A percentile compares a stretch with the other conserved stretches of the same genome.
These are phyloP conservation scores for Sterrhoptilus dennistouni DNA, from an alignment of 2,113 vertebrate species.

Conservation along the genomic window DNA sequence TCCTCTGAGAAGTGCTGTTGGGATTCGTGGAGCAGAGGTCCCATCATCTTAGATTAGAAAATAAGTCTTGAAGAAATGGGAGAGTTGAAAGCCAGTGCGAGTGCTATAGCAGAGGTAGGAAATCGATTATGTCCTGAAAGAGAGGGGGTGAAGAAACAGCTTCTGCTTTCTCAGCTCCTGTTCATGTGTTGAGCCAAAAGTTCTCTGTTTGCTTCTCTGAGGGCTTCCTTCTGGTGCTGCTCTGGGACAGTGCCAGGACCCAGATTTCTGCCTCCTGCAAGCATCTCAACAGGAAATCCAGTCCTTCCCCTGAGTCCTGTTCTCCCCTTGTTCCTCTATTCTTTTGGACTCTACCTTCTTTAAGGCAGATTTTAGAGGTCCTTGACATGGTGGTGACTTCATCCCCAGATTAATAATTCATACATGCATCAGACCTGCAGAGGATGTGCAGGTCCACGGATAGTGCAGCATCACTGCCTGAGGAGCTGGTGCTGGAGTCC, in stretches of 20 bases:
- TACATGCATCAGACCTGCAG: neutral
- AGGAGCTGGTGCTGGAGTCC: neutral
- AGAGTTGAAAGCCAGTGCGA: conserved; percentile 11
- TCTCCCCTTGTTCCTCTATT: neutral
- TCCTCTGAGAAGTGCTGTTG: conserved; percentile 23
- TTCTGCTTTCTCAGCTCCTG: conserved; percentile 30
- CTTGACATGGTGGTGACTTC: conserved; percentile 42
- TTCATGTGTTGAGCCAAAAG: neutral
- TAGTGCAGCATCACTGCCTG: neutral
- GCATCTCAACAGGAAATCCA: neutral
- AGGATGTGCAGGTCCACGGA: neutral
- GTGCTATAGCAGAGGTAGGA: neutral
- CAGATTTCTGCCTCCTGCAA: neutral
- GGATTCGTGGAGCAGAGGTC: conserved; percentile 46
- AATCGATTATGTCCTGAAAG: conserved; percentile 13
- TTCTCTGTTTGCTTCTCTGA: neutral
- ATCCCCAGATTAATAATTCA: conserved; percentile 49
- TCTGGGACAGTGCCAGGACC: neutral
- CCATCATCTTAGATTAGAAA: conserved; percentile 30
- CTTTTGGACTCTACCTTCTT: neutral
- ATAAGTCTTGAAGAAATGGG: conserved; percentile 19
- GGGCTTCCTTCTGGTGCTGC: neutral
- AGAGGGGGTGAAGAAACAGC: neutral
- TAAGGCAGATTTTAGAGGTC: conserved; percentile 21
- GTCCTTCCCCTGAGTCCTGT: neutral